Evolutionary conservation across 2,888 invertebrate species (phyloP).

Genomic region (Caenorhabditis doughertyi): DNA sequence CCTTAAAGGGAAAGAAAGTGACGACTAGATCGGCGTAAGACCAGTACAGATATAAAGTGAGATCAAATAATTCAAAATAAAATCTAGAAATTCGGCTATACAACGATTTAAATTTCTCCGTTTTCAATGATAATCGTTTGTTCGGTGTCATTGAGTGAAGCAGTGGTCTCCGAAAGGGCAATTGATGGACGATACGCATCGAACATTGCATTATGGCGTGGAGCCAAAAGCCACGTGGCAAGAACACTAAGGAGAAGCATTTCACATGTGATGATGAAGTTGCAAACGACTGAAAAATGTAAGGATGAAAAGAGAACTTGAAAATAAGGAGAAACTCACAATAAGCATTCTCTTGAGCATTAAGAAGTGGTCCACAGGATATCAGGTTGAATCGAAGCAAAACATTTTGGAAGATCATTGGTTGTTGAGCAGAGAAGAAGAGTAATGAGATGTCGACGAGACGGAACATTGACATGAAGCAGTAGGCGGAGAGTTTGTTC

Average conservation of each 20-base stretch:
- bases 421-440: conserved; percentile 82
- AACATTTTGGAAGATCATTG: conserved; percentile 81
- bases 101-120: not conserved
- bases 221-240: conserved; percentile 76
- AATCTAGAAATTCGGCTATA: not conserved
- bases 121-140: conserved; percentile 67
- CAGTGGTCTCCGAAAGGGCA: conserved; percentile 27
- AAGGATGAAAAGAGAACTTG: too few relatives aligned
- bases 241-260: conserved; percentile 78
- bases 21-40: conserved; percentile 34
- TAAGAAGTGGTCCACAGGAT: conserved; percentile 78
- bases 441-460: conserved; percentile 80
- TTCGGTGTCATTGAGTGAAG: conserved; percentile 65
- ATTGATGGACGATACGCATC: conserved; percentile 64
- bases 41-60: not conserved
- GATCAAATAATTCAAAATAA: conserved; percentile 19
- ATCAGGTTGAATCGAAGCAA: conserved; percentile 77
- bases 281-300: conserved; percentile 81
- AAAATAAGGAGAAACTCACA: conserved; percentile 71
- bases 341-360: conserved; percentile 79
- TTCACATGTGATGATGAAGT: conserved; percentile 81
- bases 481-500: conserved; percentile 79
- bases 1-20: not conserved
- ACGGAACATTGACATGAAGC: conserved; percentile 82
- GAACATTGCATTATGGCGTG: conserved; percentile 75